A percentile compares a stretch with the other conserved stretches of the same genome.
phyloP scores from a whole-genome alignment of 2,797 vertebrate species.

The Alcedo atthis region DNA sequence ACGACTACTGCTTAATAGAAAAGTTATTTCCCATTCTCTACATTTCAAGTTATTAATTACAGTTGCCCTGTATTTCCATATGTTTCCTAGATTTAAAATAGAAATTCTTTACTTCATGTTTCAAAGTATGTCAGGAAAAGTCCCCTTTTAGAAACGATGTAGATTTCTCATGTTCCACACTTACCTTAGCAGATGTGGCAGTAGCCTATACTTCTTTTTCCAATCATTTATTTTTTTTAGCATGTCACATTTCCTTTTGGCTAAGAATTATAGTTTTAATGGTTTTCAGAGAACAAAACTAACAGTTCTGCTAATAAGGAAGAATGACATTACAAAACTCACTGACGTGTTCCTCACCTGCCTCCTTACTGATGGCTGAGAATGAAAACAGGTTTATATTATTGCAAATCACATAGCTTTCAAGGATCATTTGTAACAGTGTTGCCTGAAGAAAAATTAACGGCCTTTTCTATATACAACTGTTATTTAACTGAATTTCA shows the following conservation, averaged over 20 bases:
- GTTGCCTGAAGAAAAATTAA: not conserved
- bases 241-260: not conserved
- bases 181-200: not conserved
- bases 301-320: not conserved
- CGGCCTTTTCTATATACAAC: not conserved
- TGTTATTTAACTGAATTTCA: not conserved
- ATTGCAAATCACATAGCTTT: not conserved
- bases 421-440: not conserved
- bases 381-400: not conserved
- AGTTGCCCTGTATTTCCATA: not conserved
- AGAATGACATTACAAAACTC: not conserved
- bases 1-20: not conserved
- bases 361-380: not conserved
- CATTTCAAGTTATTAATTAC: not conserved
- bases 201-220: not conserved
- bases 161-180: not conserved
- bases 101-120: not conserved
- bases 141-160: not conserved
- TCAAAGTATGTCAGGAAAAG: not conserved
- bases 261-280: not conserved
- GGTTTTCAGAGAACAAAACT: not conserved
- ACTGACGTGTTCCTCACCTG: not conserved
- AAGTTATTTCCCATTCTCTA: not conserved
- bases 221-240: not conserved
- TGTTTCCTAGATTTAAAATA: not conserved